Base-by-base conservation (phyloP, 2,888 invertebrate genomes). In the Leptogaster cylindrica region DNA sequence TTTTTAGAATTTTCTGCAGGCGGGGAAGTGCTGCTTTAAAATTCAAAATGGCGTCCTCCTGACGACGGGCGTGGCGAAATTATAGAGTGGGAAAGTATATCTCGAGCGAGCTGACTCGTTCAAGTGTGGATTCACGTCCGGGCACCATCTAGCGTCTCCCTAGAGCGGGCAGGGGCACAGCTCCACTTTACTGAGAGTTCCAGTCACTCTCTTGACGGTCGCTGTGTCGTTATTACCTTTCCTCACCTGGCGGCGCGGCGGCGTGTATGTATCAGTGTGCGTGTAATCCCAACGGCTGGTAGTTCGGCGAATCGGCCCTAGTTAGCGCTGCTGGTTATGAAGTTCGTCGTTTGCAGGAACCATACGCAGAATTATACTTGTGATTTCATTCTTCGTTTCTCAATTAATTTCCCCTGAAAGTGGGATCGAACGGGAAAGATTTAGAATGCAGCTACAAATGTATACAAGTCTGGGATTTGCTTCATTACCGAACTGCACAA, bases 31-130 rank as follows among this genome's bases (percentile, higher is more conserved):
- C 52, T 71, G 67, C 67, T 52, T 70, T 70, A 44, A 64, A 69
- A 69, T 71, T 71, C 71, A 72, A 72, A 71, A 72, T 72, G 72
- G 72, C 72, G 72, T 64, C 58, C 68, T 55, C 36, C 25, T 51
- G 36, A 48, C 12, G 50, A 65, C 65, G 65, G 65, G 65, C 65
- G 65, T 65, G 65, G 65, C 65, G 39, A 65, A 65, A 65, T 36
- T 33, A 31, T 33, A 33, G 46, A 48, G 64, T 61, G 61, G 61
- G 61, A 61, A 61, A 61, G 41, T 44, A 18, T 27, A 41, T 20
- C 61, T 16, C n/a, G 23, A 44, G 41, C 61, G 18, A 44, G 39
- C 58, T 41, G 41, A 33, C 33, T 55, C 31, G 25, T 23, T 23
- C 36, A 39, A 36, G 55, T 36, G 23, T 18, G 23, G 39, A 36